Evolutionary conservation across 2,888 invertebrate species (phyloP), one percentile per base, ranked within the genome.

Genomic region (Pandemis heparana): DNA sequence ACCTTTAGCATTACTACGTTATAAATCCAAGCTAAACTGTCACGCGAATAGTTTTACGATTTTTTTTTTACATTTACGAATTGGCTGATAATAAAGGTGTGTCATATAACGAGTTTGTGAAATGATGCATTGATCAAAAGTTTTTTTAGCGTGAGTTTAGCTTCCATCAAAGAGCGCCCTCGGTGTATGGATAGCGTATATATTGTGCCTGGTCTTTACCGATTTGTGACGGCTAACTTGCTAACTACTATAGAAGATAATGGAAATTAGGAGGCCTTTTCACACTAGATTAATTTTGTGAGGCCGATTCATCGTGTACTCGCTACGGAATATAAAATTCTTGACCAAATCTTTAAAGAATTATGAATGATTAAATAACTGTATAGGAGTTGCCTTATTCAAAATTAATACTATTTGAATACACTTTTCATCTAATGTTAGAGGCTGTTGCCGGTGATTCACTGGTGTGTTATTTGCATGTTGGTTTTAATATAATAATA

Each of bases 401-500:
- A n/a, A 60, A 8, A 39, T 38, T 8, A 60, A 18, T 16, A 18
- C 3, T 38, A n/a, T 60, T 60, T 60, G 56, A 56, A 56, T 56
- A 63, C n/a, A 63, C 41, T 63, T 68, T 60, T 32, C 46, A 39
- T 63, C 23, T 56, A 62, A 61, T 5, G 46, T 51, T 56, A 63
- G 63, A 63, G 14, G 53, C 43, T 63, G 12, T 53, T 23, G 39
- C 60, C 9, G 60, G 60, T 60, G 60, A 38, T 48, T 48, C 64
- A 48, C 43, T 63, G 63, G 53, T 12, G 62, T 53, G 63, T 70
- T 70, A 43, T 63, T 70, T 41, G 38, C 61, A 6, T 23, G 48
- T 38, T 23, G 64, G 12, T 14, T 14, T 56, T 63, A n/a, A n/a
- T n/a, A n/a, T 43, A 32, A 32, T 41, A 16, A 53, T 41, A 70